Percentiles rank a stretch among this genome's conserved stretches.
Conservation (phyloP, 1,140 invertebrate species). For the Hypothenemus hampei region DNA sequence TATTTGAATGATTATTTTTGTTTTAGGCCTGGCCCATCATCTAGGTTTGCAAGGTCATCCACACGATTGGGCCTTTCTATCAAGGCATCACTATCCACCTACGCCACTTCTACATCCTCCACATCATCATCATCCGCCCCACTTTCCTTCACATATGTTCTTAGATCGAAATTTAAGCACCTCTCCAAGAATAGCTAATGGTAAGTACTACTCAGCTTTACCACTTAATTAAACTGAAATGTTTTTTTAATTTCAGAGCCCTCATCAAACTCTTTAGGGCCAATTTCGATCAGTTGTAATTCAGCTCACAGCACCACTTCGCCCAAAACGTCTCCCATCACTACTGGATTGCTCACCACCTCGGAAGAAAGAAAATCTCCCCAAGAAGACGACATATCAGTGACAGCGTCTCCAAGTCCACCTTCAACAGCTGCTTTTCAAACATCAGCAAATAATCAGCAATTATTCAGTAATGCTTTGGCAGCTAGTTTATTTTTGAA, state of each 20-base stretch:
- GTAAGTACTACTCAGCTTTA: constrained; percentile 30
- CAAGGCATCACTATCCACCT: constrained; percentile 52
- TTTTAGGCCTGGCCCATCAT: constrained; percentile 62
- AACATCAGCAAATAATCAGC: constrained; percentile 41
- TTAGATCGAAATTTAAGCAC: constrained; percentile 44
- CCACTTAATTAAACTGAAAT: neutral
- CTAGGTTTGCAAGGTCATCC: constrained; percentile 52
- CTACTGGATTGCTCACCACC: constrained; percentile 46
- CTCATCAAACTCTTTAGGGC: constrained; percentile 40
- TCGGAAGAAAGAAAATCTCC: constrained; percentile 46
- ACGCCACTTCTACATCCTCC: constrained; percentile 52
- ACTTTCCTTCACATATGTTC: constrained; percentile 57
- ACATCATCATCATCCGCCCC: constrained; percentile 44
- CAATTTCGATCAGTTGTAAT: constrained; percentile 44
- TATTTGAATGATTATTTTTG: constrained; percentile 3
- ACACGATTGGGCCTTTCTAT: constrained; percentile 57
- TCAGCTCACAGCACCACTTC: constrained; percentile 58
- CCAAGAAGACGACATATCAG: constrained; percentile 61
- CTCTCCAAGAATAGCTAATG: constrained; percentile 44
- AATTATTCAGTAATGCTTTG: constrained; percentile 60
- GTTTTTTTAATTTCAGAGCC: constrained; percentile 35
- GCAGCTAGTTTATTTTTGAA: constrained; percentile 66
- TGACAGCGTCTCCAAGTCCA: constrained; percentile 57
- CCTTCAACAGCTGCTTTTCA: constrained; percentile 41
- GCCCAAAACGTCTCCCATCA: constrained; percentile 52